Evolutionary conservation across 2,888 invertebrate species (phyloP).

Genomic region (Lasioglossum villosulum): DNA sequence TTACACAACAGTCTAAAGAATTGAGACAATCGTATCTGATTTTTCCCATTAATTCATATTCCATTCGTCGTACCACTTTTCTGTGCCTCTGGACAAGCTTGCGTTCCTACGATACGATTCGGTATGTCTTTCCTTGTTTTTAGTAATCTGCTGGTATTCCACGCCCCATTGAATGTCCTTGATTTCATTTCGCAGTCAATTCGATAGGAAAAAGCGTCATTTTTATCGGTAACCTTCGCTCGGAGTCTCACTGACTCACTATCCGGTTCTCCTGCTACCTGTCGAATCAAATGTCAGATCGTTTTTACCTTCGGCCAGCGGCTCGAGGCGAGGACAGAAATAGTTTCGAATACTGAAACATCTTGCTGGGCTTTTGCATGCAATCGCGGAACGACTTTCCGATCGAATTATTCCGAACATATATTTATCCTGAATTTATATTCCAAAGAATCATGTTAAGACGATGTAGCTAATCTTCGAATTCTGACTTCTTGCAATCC

Average conservation of each 20-base stretch:
- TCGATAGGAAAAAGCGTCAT: constrained; percentile 49
- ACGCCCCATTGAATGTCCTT: constrained; percentile 68
- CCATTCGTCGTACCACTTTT: no score
- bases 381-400: not conserved
- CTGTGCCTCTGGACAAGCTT: no score
- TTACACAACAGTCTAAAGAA: not conserved
- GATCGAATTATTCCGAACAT: no score
- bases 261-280: constrained; percentile 34
- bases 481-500: not conserved
- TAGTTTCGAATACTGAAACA: not conserved
- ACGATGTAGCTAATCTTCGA: not conserved
- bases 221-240: constrained; percentile 54
- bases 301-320: constrained; percentile 18
- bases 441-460: no score
- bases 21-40: not conserved
- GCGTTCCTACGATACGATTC: no score
- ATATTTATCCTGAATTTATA: no score
- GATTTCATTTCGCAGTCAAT: constrained; percentile 63
- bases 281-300: constrained; percentile 52
- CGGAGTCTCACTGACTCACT: constrained; percentile 35
- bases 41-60: no score
- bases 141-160: constrained; percentile 36
- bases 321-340: constrained; percentile 1
- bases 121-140: no score
- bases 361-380: not conserved